These are phyloP conservation scores for Vultur gryphus DNA, from an alignment of 2,797 vertebrate species.

Conservation along the genomic window DNA sequence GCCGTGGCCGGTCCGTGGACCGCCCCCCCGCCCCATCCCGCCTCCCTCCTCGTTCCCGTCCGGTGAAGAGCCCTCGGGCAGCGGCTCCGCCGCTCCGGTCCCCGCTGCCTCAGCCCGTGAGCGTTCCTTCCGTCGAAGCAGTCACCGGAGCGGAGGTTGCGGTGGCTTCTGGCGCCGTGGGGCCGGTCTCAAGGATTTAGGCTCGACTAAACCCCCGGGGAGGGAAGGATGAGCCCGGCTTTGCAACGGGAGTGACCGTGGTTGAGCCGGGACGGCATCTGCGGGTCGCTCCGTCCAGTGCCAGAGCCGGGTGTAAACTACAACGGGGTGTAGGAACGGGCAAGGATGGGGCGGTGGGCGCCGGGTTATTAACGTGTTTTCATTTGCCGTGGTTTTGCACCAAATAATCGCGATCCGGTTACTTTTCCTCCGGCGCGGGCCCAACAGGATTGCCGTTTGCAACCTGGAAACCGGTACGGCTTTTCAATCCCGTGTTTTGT, in stretches of 20 bases:
- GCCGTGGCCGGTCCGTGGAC: not conserved
- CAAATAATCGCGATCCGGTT: not conserved
- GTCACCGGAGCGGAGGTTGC: not conserved
- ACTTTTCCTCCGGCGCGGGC: accelerated
- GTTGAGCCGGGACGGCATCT: not conserved
- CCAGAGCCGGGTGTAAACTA: too few species aligned
- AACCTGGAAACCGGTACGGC: not conserved
- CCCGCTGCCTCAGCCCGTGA: not conserved
- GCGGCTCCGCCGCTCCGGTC: not conserved
- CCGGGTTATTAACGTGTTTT: accelerated
- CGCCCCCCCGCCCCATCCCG: not conserved
- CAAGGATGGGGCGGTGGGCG: not conserved
- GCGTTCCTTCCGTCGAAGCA: accelerated
- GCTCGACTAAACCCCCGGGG: not conserved
- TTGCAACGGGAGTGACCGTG: accelerated
- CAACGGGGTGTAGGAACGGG: not conserved
- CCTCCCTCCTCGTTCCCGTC: too few species aligned
- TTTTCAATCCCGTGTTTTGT: accelerated
- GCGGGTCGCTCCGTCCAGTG: too few species aligned
- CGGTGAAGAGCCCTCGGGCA: not conserved
- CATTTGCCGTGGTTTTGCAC: not conserved
- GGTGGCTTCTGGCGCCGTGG: accelerated
- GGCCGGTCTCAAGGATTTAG: accelerated
- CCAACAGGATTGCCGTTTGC: too few species aligned
- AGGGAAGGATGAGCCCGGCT: not conserved